Evolutionary conservation across 2,113 vertebrate species (phyloP).

Genomic region (Silurus glanis): DNA sequence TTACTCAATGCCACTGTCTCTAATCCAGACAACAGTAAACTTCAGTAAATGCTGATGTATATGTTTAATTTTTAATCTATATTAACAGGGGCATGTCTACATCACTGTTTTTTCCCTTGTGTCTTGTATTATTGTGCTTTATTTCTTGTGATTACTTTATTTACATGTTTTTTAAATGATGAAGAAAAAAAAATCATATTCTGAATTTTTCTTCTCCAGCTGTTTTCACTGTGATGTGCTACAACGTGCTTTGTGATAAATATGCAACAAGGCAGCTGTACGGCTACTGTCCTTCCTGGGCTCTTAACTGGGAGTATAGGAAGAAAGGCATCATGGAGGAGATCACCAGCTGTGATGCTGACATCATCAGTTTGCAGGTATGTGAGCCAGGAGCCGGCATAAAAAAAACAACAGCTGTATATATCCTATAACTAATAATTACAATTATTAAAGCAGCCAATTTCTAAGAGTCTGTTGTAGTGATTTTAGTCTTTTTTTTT

Average conservation of each 20-base stretch:
- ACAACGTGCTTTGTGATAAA: slow-evolving; percentile 98
- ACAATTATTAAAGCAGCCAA: not conserved
- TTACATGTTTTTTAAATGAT: not conserved
- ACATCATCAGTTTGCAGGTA: slow-evolving; percentile 97
- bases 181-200: not conserved
- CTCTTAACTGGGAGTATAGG: slow-evolving; percentile 97
- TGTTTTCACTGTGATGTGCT: slow-evolving; percentile 98
- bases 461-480: not conserved
- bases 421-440: not conserved
- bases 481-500: too few relatives aligned
- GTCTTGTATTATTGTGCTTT: not conserved
- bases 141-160: not conserved
- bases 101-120: not conserved
- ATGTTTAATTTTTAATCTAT: not conserved
- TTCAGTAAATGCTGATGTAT: not conserved
- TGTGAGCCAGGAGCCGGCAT: not conserved
- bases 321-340: slow-evolving; percentile 99
- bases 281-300: slow-evolving; percentile 98
- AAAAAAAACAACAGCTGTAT: too few relatives aligned
- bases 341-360: slow-evolving; percentile 93
- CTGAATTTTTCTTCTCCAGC: slow-evolving; percentile 68
- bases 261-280: slow-evolving; percentile 98
- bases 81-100: not conserved
- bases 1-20: too few relatives aligned
- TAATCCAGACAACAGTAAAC: not conserved